These are phyloP conservation scores for Empidonax alnorum DNA, from an alignment of 2,113 vertebrate species.

Conservation along the genomic window DNA sequence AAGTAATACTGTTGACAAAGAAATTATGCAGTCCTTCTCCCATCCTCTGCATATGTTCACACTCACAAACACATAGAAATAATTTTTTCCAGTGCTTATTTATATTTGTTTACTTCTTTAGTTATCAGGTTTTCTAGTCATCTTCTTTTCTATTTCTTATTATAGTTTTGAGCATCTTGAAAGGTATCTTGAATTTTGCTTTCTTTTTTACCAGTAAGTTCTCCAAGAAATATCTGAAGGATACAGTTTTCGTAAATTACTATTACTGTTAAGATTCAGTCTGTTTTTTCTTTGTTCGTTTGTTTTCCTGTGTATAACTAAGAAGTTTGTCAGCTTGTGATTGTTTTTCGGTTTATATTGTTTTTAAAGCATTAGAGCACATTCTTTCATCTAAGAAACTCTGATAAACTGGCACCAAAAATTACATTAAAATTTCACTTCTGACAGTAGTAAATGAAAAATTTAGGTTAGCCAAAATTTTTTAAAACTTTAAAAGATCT, in stretches of 20 bases:
- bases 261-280: not conserved
- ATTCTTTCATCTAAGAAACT: not conserved
- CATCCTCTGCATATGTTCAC: not conserved
- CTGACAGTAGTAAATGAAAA: not conserved
- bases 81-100: not conserved
- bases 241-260: not conserved
- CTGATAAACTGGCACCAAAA: not conserved
- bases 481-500: not conserved
- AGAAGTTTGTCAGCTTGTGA: not conserved
- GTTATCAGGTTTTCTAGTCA: not conserved
- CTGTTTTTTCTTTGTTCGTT: not conserved
- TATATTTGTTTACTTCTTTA: not conserved
- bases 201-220: not conserved
- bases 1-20: not conserved
- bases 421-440: not conserved
- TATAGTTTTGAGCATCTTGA: not conserved
- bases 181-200: not conserved
- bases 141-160: not conserved
- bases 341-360: not conserved
- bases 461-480: not conserved
- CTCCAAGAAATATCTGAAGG: not conserved
- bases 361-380: not conserved
- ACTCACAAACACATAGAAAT: not conserved
- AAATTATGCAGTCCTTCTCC: not conserved
- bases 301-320: not conserved